Percentiles rank a stretch among this genome's conserved stretches.
phyloP scores from a whole-genome alignment of 2,888 invertebrate genomes.

The Mimas tiliae region DNA sequence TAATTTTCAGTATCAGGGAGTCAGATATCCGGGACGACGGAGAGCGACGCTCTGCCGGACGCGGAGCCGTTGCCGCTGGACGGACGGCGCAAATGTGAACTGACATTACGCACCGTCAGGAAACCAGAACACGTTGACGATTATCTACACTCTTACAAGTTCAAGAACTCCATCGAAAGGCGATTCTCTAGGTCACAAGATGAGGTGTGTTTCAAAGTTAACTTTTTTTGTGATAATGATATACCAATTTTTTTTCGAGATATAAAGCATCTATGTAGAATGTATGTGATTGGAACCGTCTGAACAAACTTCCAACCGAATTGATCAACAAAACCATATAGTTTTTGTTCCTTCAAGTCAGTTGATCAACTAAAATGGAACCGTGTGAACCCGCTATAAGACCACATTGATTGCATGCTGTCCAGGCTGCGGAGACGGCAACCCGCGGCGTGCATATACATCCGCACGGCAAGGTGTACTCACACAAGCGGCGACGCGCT shows the following conservation, averaged over 20 bases:
- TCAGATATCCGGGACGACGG: conserved; percentile 38
- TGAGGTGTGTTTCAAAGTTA: conserved; percentile 53
- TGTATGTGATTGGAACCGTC: too few relatives aligned
- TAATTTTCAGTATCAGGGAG: conserved; percentile 44
- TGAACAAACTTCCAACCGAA: too few relatives aligned
- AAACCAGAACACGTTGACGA: conserved; percentile 79
- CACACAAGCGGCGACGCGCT: conserved; percentile 69
- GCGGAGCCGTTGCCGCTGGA: conserved; percentile 58
- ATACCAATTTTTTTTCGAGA: too few relatives aligned
- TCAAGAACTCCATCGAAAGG: conserved; percentile 97
- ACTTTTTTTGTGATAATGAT: not conserved
- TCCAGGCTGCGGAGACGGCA: conserved; percentile 54
- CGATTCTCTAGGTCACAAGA: conserved; percentile 89
- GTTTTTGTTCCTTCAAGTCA: too few relatives aligned
- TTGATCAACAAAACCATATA: too few relatives aligned
- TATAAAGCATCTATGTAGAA: too few relatives aligned
- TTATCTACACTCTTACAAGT: conserved; percentile 91
- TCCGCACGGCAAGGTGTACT: conserved; percentile 54
- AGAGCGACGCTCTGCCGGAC: conserved; percentile 40
- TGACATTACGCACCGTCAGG: conserved; percentile 64
- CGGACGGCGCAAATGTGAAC: conserved; percentile 60
- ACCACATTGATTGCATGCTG: conserved; percentile 5
- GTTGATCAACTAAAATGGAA: too few relatives aligned
- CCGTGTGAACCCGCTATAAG: too few relatives aligned
- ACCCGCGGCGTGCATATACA: conserved; percentile 41